Evolutionary conservation across 2,888 invertebrate genomes (phyloP).

Genomic region (Leptinotarsa juncta): DNA sequence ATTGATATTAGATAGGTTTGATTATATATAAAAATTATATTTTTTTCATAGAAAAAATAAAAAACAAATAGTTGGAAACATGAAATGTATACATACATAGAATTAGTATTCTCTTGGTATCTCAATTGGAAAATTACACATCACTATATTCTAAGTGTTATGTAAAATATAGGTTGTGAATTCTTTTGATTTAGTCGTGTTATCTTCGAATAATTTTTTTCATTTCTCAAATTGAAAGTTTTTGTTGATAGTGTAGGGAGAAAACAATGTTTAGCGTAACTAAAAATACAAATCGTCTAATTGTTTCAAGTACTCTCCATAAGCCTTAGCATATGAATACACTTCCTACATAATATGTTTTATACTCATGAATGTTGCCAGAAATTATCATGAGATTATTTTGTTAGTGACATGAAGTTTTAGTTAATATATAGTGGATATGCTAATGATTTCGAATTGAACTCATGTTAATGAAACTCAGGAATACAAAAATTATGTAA

Average conservation of each 20-base stretch:
- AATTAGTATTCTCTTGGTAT: conserved; percentile 7
- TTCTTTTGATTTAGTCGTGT: conserved; percentile 17
- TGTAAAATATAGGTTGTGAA: conserved; percentile 38
- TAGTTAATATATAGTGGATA: no score
- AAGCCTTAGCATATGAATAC: no score
- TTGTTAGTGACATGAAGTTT: neutral
- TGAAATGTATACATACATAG: neutral
- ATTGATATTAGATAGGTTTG: no score
- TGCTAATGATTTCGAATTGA: no score
- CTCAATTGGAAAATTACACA: conserved; percentile 22
- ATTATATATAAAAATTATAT: neutral
- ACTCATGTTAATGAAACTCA: no score
- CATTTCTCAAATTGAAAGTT: no score
- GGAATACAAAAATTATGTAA: no score
- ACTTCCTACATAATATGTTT: neutral
- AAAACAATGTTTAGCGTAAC: no score
- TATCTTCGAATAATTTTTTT: conserved; percentile 8
- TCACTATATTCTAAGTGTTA: conserved; percentile 15
- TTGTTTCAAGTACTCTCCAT: no score
- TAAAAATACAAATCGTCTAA: no score
- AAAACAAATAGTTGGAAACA: neutral
- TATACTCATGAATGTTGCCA: neutral
- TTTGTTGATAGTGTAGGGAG: no score
- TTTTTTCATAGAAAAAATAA: neutral
- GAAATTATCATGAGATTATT: neutral